Conservation (phyloP, 2,888 invertebrate genomes). For the Cactoblastis cactorum region DNA sequence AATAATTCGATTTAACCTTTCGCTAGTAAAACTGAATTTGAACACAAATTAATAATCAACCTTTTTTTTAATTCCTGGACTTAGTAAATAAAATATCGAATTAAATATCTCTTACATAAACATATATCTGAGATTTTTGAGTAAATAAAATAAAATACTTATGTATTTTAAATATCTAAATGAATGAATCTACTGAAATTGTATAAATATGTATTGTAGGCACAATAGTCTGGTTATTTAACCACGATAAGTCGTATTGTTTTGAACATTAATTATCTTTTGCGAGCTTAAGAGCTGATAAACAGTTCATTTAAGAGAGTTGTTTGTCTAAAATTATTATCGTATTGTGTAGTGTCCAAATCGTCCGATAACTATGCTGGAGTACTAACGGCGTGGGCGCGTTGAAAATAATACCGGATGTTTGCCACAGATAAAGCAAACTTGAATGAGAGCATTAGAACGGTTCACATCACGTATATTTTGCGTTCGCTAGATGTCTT, state of each 20-base stretch:
- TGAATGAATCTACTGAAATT: not conserved
- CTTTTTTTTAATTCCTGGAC: no score
- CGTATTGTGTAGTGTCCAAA: slow-evolving; percentile 46
- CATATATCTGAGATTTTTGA: not conserved
- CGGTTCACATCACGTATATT: slow-evolving; percentile 25
- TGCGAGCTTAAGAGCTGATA: slow-evolving; percentile 50
- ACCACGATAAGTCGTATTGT: slow-evolving; percentile 49
- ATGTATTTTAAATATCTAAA: no score
- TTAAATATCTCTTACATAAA: not conserved
- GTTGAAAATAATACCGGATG: slow-evolving; percentile 65
- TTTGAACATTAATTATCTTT: slow-evolving; percentile 52
- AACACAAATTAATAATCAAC: no score
- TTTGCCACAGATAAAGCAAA: slow-evolving; percentile 65
- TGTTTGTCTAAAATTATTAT: slow-evolving; percentile 57
- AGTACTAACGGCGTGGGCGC: slow-evolving; percentile 41
- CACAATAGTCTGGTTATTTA: slow-evolving; percentile 39
- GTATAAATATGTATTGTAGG: not conserved
- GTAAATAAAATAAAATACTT: no score
- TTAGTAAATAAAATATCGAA: no score
- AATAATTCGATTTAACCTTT: no score
- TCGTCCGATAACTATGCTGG: slow-evolving; percentile 45
- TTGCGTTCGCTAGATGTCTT: slow-evolving; percentile 24
- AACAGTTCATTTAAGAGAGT: slow-evolving; percentile 46
- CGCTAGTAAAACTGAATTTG: no score
- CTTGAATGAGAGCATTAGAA: slow-evolving; percentile 32